A percentile compares a stretch with the other conserved stretches of the same genome.
Evolutionary conservation across 2,113 vertebrate genomes (phyloP).

Genomic region (Probosciger aterrimus): DNA sequence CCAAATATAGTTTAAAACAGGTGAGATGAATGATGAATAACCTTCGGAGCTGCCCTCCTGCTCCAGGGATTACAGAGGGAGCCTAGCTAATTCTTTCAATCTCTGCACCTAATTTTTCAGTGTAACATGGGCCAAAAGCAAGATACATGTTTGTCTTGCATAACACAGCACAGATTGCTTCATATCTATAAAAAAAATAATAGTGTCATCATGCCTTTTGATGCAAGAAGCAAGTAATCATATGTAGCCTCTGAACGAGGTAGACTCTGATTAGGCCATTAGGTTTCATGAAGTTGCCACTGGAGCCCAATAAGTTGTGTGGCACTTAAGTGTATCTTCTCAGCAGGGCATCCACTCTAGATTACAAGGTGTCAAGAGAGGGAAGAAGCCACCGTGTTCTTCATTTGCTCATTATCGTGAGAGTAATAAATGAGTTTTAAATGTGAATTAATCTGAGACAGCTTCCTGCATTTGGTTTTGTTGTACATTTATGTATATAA

Average conservation of each 20-base stretch:
- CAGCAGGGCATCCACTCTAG: not conserved
- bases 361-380: not conserved
- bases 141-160: not conserved
- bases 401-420: not conserved
- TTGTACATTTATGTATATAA: not conserved
- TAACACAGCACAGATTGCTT: not conserved
- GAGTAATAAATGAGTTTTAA: not conserved
- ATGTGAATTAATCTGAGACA: not conserved
- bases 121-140: not conserved
- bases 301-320: not conserved
- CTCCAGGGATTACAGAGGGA: not conserved
- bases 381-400: not conserved
- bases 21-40: not conserved
- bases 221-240: not conserved
- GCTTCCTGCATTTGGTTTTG: not conserved
- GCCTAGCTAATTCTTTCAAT: not conserved
- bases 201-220: not conserved
- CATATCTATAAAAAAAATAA: not conserved
- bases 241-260: not conserved
- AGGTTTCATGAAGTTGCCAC: not conserved
- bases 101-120: not conserved
- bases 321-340: not conserved
- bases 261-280: not conserved
- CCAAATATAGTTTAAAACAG: not conserved
- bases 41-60: not conserved